Evolutionary conservation across 2,113 vertebrate species (phyloP).

Genomic region (Takifugu bimaculatus): DNA sequence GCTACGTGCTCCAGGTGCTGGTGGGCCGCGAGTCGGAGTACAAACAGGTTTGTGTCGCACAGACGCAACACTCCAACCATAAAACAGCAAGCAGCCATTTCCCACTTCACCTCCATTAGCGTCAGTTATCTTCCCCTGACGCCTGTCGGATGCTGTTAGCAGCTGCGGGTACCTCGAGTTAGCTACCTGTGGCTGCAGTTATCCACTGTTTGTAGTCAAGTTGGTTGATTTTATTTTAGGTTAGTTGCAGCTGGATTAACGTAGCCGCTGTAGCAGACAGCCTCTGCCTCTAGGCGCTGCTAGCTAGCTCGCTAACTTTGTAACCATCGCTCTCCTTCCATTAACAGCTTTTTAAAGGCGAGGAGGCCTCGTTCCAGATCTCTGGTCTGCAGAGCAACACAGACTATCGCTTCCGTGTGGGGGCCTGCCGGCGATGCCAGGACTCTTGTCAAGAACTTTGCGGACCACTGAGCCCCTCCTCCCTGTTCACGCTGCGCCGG

Average conservation of each 20-base stretch:
- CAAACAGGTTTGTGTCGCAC: conserved; percentile 82
- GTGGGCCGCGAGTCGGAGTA: conserved; percentile 94
- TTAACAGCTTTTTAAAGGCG: conserved; percentile 92
- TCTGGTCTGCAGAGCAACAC: conserved; percentile 92
- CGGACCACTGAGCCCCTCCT: conserved; percentile 93
- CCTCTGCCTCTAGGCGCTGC: background rate
- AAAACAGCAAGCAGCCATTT: no score
- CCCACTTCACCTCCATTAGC: no score
- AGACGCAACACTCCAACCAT: no score
- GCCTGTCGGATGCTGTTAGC: no score
- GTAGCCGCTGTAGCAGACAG: no score
- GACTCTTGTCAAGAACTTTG: conserved; percentile 91
- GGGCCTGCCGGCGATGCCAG: conserved; percentile 89
- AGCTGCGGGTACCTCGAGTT: no score
- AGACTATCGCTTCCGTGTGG: conserved; percentile 95
- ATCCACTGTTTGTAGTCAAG: no score
- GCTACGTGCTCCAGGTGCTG: conserved; percentile 89
- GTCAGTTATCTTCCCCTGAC: no score
- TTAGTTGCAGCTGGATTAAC: no score
- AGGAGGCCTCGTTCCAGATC: conserved; percentile 88
- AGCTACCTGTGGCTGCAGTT: no score
- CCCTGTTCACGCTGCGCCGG: conserved; percentile 81
- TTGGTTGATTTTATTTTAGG: no score
- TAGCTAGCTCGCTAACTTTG: background rate
- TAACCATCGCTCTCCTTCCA: background rate